Base-by-base conservation (phyloP, 2,797 vertebrate species). In the Schizopygopsis malacanthus region DNA sequence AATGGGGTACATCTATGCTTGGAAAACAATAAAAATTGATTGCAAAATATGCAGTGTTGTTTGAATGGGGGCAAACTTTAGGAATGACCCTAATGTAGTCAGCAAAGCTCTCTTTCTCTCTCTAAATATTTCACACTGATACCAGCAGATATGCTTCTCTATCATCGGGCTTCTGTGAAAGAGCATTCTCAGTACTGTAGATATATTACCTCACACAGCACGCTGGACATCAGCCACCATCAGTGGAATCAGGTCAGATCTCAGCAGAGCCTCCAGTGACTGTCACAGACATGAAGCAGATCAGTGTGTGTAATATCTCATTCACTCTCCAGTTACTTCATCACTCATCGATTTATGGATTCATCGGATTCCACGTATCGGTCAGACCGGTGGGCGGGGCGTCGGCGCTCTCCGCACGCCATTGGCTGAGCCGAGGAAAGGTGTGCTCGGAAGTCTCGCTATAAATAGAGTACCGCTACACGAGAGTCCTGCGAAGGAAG, bases 391-490 rank as follows among this genome's bases (percentile, higher is more conserved):
- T 81, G 89, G 94, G 94, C 88, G 92, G 93, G 88, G 70, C 82
- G 67, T 69, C 54, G 56, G 28, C 5, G 37, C 59, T 59, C 83
- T 63, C 39, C 56, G 87, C 56, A 73, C 90, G 73, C 88, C 88
- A 96, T 95, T 95, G 95, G 94, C 85, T 88, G 82, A 85, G 50
- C 86, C 82, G 75, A 6, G 71, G 65, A 87, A 89, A 90, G 70
- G 88, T 82, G 79, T 91, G 89, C 92, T 79, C 78, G 85, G 90
- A 71, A 71, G 86, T 33, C 78, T 84, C 87, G 86, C 71, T 95
- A 95, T 95, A 95, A 95, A 94, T 92, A 92, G 25, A 54, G 81
- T 77, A 88, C 75, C 77, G 76, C 92, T 91, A 84, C 81, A 20
- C 25, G 25, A 47, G 59, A 59, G 50, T 75, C 86, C 82, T 50